These are phyloP conservation scores for Pseudomyrmex flavicornis DNA, from an alignment of 1,140 invertebrate genomes.

Conservation along the genomic window DNA sequence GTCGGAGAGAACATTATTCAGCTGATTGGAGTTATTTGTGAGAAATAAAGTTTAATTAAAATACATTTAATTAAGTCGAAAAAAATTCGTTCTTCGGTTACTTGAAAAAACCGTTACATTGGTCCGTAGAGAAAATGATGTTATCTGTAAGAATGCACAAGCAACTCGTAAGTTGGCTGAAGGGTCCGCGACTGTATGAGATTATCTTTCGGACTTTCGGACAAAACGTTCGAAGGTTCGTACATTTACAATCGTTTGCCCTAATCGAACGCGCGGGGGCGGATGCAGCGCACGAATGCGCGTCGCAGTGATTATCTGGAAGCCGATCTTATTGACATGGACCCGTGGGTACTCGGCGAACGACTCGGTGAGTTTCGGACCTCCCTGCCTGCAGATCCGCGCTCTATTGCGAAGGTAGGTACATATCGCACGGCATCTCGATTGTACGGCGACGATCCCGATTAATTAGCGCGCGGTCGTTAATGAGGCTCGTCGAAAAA, in stretches of 20 bases:
- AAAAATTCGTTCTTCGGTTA: too few relatives aligned
- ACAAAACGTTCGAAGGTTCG: neutral
- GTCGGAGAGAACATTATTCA: neutral
- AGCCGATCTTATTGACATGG: constrained; percentile 46
- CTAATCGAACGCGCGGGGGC: constrained; percentile 19
- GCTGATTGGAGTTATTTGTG: too few relatives aligned
- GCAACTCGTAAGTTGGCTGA: neutral
- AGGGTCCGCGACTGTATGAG: neutral
- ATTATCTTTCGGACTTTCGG: constrained; percentile 35
- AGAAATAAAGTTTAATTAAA: neutral
- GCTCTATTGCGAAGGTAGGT: constrained; percentile 27
- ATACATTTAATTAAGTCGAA: neutral
- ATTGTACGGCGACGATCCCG: constrained; percentile 62
- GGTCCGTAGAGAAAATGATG: neutral
- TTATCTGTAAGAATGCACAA: neutral
- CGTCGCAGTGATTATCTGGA: constrained; percentile 45
- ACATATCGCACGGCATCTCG: constrained; percentile 61
- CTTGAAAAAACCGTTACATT: too few relatives aligned
- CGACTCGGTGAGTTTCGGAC: constrained; percentile 51
- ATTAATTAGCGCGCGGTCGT: constrained; percentile 76
- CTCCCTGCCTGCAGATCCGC: neutral
- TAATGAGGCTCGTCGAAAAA: constrained; percentile 70
- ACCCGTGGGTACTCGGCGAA: constrained; percentile 32
- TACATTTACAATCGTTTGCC: constrained; percentile 6
- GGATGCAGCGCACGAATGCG: neutral